Evolutionary conservation across 64 coral and sea anemone species (phyloP), one percentile per base, ranked within the genome.

Genomic region (Trachythela sp.): DNA sequence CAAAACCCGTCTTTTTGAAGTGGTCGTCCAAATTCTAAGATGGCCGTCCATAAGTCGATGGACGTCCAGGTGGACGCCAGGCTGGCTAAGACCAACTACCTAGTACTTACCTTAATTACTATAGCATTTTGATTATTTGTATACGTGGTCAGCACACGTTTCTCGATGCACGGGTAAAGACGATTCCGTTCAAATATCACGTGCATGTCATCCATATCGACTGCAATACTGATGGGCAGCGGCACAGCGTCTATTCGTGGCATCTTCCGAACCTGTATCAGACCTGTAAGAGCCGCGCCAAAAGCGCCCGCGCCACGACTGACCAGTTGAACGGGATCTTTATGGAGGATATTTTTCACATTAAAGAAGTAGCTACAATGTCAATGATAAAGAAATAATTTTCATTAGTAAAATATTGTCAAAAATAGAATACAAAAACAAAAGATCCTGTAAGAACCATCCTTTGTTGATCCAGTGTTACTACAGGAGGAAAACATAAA

Each of bases 161-260:
- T 38, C 26, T 77, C 8, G 36, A 32, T 77, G 71, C 71, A 77
- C 30, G 71, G 71, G 17, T 77, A 77, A 13, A 77, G 13, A 77
- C 31, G 71, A 77, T 77, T 77, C 9, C 71, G 71, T 38, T 77
- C 36, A 38, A 77, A 77, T 5, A 77, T 77, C 71, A 77, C 71
- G 31, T 35, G 71, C 71, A 77, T 77, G 26, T 77, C 71, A 77
- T 38, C 71, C 71, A 35, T 32, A 38, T 77, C 71, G 31, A 77
- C 71, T 4, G 71, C 71, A 34, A 77, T 77, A 34, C 71, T 77
- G 4, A 77, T 77, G 29, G 71, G 71, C 71, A 77, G 71, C 31
- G 71, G 71, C 4, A 38, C 36, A 34, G 17, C 71, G 36, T 77
- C 71, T 14, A 77, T 38, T 13, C 71, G 71, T 35, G 71, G 71